Evolutionary conservation across 2,797 vertebrate genomes (phyloP).

Genomic region (Chloroceryle inda): DNA sequence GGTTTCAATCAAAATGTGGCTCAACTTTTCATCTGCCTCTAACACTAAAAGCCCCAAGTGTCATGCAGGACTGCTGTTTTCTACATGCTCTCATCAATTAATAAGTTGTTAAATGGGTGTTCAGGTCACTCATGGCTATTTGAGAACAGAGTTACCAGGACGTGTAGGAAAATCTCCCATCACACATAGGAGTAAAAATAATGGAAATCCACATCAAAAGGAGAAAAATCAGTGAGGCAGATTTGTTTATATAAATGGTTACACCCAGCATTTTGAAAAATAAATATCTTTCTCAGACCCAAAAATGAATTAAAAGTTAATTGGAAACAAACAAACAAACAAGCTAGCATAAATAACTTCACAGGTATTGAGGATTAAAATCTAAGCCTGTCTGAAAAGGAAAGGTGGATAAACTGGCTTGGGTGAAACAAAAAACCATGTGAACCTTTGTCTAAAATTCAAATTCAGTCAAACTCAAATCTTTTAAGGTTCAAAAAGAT

Average conservation of each 20-base stretch:
- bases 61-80: neutral
- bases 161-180: neutral
- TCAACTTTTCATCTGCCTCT: neutral
- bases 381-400: conserved; percentile 52
- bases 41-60: neutral
- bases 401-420: conserved; percentile 42
- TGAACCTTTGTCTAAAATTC: conserved; percentile 65
- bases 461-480: conserved; percentile 49
- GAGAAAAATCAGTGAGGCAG: conserved; percentile 7
- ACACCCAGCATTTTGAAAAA: conserved; percentile 59
- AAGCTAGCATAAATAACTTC: conserved; percentile 49
- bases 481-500: conserved; percentile 65
- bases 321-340: conserved; percentile 69
- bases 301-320: conserved; percentile 54
- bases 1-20: neutral
- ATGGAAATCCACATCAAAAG: conserved; percentile 62
- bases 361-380: conserved; percentile 62
- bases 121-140: neutral
- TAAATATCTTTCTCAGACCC: conserved; percentile 41
- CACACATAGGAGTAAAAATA: neutral
- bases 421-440: conserved; percentile 39
- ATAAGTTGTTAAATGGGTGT: neutral
- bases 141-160: neutral
- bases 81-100: neutral
- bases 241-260: conserved; percentile 59